Percentiles rank a stretch among this genome's conserved stretches.
Evolutionary conservation across 2,888 invertebrate species (phyloP).

Genomic region (Acanthococcus lagerstroemiae): DNA sequence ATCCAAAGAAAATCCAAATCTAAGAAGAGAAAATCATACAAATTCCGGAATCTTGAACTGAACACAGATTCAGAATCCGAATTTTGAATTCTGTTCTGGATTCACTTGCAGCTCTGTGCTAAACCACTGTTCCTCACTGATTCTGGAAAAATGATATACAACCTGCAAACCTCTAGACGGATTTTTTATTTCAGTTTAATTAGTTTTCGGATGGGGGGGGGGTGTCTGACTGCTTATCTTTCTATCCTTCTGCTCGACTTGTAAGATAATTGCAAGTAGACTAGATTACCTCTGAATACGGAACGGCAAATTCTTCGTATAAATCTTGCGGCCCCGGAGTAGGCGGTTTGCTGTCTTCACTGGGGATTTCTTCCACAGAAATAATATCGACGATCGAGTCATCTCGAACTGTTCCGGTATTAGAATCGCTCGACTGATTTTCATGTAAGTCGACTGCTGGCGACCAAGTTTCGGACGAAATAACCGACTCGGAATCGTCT

Average conservation of each 20-base stretch:
- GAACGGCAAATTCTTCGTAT: slow-evolving; percentile 24
- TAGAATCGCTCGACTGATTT: background rate
- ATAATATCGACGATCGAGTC: slow-evolving; percentile 17
- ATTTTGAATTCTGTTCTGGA: too few species aligned
- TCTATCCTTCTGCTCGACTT: too few species aligned
- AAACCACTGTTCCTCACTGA: too few species aligned
- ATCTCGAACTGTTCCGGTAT: slow-evolving; percentile 3
- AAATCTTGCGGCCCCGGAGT: slow-evolving; percentile 28
- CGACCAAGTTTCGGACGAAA: slow-evolving; percentile 18
- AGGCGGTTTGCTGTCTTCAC: slow-evolving; percentile 31
- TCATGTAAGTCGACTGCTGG: slow-evolving; percentile 13
- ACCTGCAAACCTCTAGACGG: background rate
- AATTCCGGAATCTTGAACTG: too few species aligned
- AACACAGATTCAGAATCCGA: too few species aligned
- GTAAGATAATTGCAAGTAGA: background rate
- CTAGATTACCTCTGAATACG: slow-evolving; percentile 8
- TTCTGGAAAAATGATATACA: too few species aligned
- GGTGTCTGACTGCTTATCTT: too few species aligned
- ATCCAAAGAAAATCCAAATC: too few species aligned
- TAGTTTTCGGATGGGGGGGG: too few species aligned
- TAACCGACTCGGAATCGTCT: slow-evolving; percentile 22
- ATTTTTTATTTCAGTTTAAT: too few species aligned
- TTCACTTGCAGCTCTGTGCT: too few species aligned
- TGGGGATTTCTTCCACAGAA: slow-evolving; percentile 23
- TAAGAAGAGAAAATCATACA: too few species aligned